These are phyloP conservation scores for Drosophila suboccidentalis DNA, from an alignment of 2,888 invertebrate genomes.

Conservation along the genomic window DNA sequence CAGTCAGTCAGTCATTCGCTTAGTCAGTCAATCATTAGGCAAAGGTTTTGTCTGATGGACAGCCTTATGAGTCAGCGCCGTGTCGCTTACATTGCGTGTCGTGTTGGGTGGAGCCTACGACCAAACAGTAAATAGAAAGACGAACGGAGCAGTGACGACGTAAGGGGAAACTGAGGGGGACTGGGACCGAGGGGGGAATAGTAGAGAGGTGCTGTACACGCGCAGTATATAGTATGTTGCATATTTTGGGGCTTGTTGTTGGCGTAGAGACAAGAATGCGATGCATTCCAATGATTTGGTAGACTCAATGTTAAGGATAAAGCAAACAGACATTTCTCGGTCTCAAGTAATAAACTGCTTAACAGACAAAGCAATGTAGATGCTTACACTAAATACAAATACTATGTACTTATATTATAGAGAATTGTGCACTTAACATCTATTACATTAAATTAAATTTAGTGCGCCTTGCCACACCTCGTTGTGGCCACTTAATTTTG, in stretches of 20 bases:
- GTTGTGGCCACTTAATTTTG: slow-evolving; percentile 29
- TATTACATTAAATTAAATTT: slow-evolving; percentile 49
- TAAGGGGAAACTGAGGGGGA: neutral
- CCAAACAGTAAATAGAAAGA: slow-evolving; percentile 21
- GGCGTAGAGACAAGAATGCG: slow-evolving; percentile 61
- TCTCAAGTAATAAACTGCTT: slow-evolving; percentile 43
- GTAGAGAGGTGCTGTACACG: neutral
- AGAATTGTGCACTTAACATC: slow-evolving; percentile 15
- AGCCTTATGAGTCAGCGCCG: slow-evolving; percentile 69
- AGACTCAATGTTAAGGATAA: slow-evolving; percentile 36
- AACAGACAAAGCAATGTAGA: slow-evolving; percentile 34
- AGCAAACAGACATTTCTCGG: slow-evolving; percentile 11
- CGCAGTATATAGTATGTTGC: slow-evolving; percentile 43
- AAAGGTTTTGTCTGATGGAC: slow-evolving; percentile 49
- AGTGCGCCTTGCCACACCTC: slow-evolving; percentile 31
- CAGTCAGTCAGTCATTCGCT: slow-evolving; percentile 36
- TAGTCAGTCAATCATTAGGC: slow-evolving; percentile 66
- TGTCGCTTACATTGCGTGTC: slow-evolving; percentile 65
- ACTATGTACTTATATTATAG: slow-evolving; percentile 4
- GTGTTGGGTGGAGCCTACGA: slow-evolving; percentile 46
- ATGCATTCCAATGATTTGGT: slow-evolving; percentile 50
- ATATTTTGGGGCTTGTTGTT: slow-evolving; percentile 59
- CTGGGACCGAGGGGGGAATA: neutral
- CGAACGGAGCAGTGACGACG: neutral
- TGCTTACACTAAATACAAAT: slow-evolving; percentile 12